These are phyloP conservation scores for Protula sp. DNA, from an alignment of 2,888 invertebrate species.

Conservation along the genomic window DNA sequence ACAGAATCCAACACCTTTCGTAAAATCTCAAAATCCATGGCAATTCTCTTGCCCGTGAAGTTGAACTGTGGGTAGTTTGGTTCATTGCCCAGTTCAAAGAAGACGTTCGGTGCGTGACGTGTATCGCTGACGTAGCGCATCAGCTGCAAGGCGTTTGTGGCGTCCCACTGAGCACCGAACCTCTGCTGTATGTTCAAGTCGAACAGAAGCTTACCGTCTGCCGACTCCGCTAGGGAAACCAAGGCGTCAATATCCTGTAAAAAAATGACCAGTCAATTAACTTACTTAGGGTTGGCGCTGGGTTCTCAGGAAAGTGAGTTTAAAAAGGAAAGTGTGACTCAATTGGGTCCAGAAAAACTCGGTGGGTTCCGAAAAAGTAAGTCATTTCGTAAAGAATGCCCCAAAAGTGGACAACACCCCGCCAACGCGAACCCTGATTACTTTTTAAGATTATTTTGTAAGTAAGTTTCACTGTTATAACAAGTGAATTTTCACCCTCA, in stretches of 20 bases:
- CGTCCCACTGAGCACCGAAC: slow-evolving; percentile 62
- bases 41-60: neutral
- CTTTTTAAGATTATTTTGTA: too few relatives aligned
- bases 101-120: neutral
- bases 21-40: neutral
- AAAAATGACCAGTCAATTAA: too few relatives aligned
- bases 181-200: slow-evolving; percentile 67
- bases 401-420: too few relatives aligned
- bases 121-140: slow-evolving; percentile 61
- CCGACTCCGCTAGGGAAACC: slow-evolving; percentile 23
- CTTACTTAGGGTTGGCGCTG: too few relatives aligned
- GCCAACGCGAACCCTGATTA: too few relatives aligned
- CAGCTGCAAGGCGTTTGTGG: slow-evolving; percentile 63
- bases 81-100: slow-evolving; percentile 2
- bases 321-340: too few relatives aligned
- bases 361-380: too few relatives aligned
- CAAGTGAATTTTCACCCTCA: too few relatives aligned
- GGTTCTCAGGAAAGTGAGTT: too few relatives aligned
- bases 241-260: slow-evolving; percentile 6
- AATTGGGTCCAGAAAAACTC: too few relatives aligned
- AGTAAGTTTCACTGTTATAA: too few relatives aligned
- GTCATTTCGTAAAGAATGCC: too few relatives aligned
- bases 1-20: neutral
- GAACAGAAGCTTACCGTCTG: slow-evolving; percentile 64
- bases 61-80: neutral